Base-by-base conservation (phyloP, 2,113 vertebrate species). In the Cynocephalus volans region DNA sequence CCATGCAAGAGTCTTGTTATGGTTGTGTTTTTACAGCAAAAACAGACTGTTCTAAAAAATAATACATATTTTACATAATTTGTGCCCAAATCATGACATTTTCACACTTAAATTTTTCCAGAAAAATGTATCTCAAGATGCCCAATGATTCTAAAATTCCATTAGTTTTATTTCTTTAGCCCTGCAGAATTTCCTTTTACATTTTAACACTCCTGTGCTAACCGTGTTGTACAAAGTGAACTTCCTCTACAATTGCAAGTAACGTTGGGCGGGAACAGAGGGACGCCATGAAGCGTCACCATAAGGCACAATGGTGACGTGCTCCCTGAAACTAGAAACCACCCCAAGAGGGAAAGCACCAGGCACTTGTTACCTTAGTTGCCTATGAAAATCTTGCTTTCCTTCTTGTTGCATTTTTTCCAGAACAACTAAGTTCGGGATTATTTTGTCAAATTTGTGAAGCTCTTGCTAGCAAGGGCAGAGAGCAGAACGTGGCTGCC, bases 251-350 rank as follows among this genome's bases (percentile, higher is more conserved):
- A 79, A 1, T 72, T 60, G 14, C 23, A 13, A 72, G n/a, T 76
- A 33, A 9, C 23, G 0, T 24, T 13, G 15, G 21, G 58, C 41
- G 4, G 52, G 26, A 81, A 23, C 9, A 60, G 14, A 21, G 17
- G 2, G 26, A 41, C 33, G 60, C 65, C 12, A 3, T 18, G 24
- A 64, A 36, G 2, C 64, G 72, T 36, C 62, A 17, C 52, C 28
- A 0, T 26, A 2, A 18, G 33, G 36, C 0, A 0, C 21, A 28
- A 18, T 72, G 83, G 24, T n/a, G 54, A 15, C 67, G 0, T 6
- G 21, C 8, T 64, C 45, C 58, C 58, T 50, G 26, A 24, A 28
- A 24, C 67, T 5, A 13, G 45, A 62, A 41, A 6, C 64, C 31
- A 0, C 33, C 62, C 21, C 9, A 0, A 23, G 50, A 36, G 64